Evolutionary conservation across 2,797 vertebrate genomes (phyloP).

Genomic region (Tolypeutes matacus): DNA sequence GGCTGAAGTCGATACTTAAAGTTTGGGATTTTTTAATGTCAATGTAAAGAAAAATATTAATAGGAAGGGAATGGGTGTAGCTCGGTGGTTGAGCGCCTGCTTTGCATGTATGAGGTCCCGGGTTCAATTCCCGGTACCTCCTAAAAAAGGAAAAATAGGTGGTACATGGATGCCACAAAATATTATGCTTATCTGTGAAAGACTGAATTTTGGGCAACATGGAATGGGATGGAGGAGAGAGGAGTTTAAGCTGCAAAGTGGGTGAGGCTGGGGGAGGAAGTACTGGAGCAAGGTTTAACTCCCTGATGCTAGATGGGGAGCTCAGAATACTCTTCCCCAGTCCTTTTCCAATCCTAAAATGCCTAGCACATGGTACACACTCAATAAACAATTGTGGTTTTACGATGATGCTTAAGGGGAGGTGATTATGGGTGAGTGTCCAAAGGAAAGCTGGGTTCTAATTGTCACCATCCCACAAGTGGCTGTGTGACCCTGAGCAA

Average conservation of each 20-base stretch:
- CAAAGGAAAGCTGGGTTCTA: neutral
- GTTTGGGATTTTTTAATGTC: neutral
- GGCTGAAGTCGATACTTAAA: neutral
- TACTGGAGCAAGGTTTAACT: neutral
- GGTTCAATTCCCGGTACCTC: no score
- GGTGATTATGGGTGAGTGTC: neutral
- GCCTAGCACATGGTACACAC: neutral
- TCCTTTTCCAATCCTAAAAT: neutral
- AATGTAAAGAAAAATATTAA: neutral
- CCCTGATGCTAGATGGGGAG: neutral
- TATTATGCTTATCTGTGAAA: no score
- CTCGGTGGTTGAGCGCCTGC: no score
- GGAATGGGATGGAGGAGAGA: neutral
- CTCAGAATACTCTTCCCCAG: neutral
- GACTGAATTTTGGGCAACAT: neutral
- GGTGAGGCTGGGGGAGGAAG: neutral
- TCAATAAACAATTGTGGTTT: neutral
- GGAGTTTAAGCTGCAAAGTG: neutral
- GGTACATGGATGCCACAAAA: rapidly evolving
- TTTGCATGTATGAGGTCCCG: no score
- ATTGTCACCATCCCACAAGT: neutral
- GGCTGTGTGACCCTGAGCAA: neutral
- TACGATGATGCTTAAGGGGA: neutral
- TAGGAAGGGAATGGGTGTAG: no score
- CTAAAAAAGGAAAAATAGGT: neutral